A percentile compares a stretch with the other conserved stretches of the same genome.
Evolutionary conservation across 2,113 vertebrate species (phyloP).

Genomic region (Odontophorus gujanensis): DNA sequence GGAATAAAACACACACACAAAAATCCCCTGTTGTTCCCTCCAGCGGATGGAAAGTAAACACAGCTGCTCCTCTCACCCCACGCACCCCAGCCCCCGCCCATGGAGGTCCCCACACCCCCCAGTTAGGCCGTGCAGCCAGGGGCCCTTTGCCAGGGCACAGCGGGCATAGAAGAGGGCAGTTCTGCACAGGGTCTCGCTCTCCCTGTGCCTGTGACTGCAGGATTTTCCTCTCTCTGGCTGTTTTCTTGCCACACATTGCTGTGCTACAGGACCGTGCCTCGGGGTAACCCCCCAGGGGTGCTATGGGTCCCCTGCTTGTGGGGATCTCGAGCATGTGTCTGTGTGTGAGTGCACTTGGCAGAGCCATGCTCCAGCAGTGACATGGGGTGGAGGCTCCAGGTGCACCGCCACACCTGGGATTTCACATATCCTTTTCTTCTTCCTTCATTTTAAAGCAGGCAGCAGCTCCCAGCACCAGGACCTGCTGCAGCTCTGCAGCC

Average conservation of each 20-base stretch:
- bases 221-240: neutral
- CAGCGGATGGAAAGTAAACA: slow-evolving; percentile 60
- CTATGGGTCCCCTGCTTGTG: neutral
- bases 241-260: neutral
- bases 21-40: neutral
- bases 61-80: slow-evolving; percentile 11
- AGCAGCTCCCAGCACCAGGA: neutral
- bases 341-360: neutral
- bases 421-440: neutral
- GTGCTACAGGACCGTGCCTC: neutral
- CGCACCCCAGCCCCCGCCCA: accelerated
- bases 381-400: neutral
- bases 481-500: neutral
- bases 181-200: neutral
- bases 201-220: neutral
- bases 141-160: neutral
- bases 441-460: neutral
- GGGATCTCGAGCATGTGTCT: neutral
- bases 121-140: accelerated
- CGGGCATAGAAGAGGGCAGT: neutral
- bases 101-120: accelerated
- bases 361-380: neutral
- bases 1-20: neutral
- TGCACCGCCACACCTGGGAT: accelerated
- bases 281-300: neutral